Evolutionary conservation across 1,140 invertebrate genomes (phyloP), one percentile per base, ranked within the genome.

Genomic region (Cyclina sinensis): DNA sequence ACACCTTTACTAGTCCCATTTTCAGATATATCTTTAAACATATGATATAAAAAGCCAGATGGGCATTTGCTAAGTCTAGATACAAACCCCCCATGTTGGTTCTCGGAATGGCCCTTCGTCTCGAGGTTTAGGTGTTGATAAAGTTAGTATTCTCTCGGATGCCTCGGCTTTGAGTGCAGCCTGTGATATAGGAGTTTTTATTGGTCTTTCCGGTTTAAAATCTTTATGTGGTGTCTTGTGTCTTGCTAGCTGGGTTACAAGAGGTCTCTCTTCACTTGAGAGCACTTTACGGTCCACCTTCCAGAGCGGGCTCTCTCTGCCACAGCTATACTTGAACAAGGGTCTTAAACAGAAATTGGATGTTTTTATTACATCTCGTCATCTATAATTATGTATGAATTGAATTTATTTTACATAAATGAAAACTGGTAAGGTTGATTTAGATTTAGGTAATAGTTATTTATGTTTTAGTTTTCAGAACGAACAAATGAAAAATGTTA

Each of bases 241-340:
- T 30, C 76, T 79, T 0, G 94, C 91, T 27, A 95, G 88, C 39
- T 85, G 57, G 14, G 70, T 68, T 12, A 91, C 92, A 18, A 88
- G 85, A 4, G 91, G 91, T 35, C 92, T 80, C 18, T 92, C 91
- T 21, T 86, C 90, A 18, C 46, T 62, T 11, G 87, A 89, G 32
- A 89, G 39, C 0, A 93, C 91, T 11, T 76, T 88, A 12, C 85
- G 78, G 11, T 57, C 51, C 4, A 93, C 92, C 3, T 30, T 32
- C 93, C 93, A 94, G 9, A 94, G 88, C 12, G 94, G 93, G 79
- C 90, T 94, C 16, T 84, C 65, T 16, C 94, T 87, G 18, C 94
- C 94, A 89, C 94, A 94, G 79, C 94, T 94, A 86, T 93, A 94
- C 32, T 91, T 79, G 85, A 89, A 94, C 68, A 93, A 90, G 5